Evolutionary conservation across 2,888 invertebrate genomes (phyloP).

Genomic region (Drosophila falleni): DNA sequence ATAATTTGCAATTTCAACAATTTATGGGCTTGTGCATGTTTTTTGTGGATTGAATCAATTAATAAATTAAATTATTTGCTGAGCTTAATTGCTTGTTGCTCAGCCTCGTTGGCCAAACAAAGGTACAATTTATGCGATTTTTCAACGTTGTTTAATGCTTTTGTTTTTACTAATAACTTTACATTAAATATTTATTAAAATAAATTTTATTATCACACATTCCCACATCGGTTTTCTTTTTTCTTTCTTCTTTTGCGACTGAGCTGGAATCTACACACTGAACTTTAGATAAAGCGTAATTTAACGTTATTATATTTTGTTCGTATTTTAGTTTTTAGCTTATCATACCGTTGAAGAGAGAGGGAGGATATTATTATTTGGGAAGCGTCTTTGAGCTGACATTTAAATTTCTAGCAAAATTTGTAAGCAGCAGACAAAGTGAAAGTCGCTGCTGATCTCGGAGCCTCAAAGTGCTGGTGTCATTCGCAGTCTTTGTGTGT

Average conservation of each 20-base stretch:
- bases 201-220: conserved; percentile 49
- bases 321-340: conserved; percentile 21
- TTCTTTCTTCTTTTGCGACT: no score
- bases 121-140: conserved; percentile 58
- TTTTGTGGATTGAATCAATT: conserved; percentile 57
- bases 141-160: conserved; percentile 63
- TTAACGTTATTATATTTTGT: conserved; percentile 31
- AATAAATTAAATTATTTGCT: conserved; percentile 75
- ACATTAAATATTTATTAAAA: conserved; percentile 70
- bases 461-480: conserved; percentile 50
- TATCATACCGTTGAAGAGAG: conserved; percentile 17
- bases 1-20: conserved; percentile 60
- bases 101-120: conserved; percentile 58
- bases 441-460: conserved; percentile 62
- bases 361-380: conserved; percentile 8
- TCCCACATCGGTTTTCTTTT: conserved; percentile 7
- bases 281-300: conserved; percentile 29
- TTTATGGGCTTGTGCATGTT: conserved; percentile 39
- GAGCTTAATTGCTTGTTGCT: conserved; percentile 71
- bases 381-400: conserved; percentile 16
- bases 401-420: conserved; percentile 54
- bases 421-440: conserved; percentile 59
- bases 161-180: conserved; percentile 63
- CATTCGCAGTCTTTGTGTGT: conserved; percentile 33
- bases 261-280: neutral